Conservation (phyloP, 2,797 vertebrate species). For the Oreonectes daqikongensis region DNA sequence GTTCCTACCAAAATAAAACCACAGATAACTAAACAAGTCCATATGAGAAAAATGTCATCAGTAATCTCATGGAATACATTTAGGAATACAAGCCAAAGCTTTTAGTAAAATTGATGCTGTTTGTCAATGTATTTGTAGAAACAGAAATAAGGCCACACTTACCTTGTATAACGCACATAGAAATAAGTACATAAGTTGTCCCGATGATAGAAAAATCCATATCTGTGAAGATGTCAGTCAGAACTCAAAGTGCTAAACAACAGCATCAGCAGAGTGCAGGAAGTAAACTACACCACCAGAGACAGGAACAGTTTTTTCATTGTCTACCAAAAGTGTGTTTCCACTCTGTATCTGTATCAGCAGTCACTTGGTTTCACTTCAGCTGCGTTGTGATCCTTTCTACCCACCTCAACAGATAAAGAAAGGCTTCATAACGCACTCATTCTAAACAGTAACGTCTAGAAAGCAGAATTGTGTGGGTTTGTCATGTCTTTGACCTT, state of each 20-base stretch:
- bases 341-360: background rate
- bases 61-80: background rate
- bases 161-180: conserved; percentile 67
- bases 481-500: background rate
- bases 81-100: background rate
- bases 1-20: conserved; percentile 29
- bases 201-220: conserved; percentile 61
- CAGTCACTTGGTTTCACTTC: background rate
- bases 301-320: conserved; percentile 40
- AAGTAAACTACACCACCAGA: conserved; percentile 41
- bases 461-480: background rate
- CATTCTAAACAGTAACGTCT: background rate
- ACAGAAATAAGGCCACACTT: conserved; percentile 52
- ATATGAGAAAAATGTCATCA: background rate
- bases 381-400: background rate
- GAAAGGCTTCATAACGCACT: background rate
- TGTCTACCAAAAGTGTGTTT: background rate
- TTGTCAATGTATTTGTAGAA: background rate
- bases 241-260: conserved; percentile 18
- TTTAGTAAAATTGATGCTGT: background rate
- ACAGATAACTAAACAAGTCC: background rate
- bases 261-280: conserved; percentile 27
- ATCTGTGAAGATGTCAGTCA: conserved; percentile 39
- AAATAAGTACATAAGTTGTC: conserved; percentile 54
- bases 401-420: background rate